Conservation (phyloP, 2,797 vertebrate species). For the Cossypha heuglini region DNA sequence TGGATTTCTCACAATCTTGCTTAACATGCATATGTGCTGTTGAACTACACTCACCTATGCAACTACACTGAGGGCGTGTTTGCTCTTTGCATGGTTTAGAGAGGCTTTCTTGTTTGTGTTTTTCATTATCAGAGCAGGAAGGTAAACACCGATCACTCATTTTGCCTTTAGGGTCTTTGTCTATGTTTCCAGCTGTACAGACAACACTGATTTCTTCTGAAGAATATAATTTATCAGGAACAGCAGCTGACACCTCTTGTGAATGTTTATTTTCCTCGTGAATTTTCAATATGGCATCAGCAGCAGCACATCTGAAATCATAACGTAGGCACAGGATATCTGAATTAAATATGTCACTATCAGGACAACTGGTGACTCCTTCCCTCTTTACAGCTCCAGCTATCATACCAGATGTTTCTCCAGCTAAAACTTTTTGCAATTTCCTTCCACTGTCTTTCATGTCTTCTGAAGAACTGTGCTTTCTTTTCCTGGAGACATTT, state of each 20-base stretch:
- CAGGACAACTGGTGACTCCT: background rate
- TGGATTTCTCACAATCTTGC: constrained; percentile 21
- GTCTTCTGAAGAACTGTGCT: constrained; percentile 29
- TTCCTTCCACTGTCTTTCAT: background rate
- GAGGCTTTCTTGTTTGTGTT: background rate
- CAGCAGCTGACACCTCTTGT: constrained; percentile 21
- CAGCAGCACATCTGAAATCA: constrained; percentile 75
- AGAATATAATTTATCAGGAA: background rate
- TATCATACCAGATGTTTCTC: background rate
- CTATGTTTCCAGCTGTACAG: background rate
- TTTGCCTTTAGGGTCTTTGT: background rate
- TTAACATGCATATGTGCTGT: background rate
- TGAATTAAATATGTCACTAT: background rate
- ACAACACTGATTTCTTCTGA: background rate
- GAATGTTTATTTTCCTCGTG: constrained; percentile 73
- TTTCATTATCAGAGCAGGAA: constrained; percentile 55
- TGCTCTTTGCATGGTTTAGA: constrained; percentile 36
- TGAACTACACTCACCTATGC: constrained; percentile 18
- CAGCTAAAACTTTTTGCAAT: background rate
- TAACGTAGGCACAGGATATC: constrained; percentile 63
- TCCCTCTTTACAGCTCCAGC: background rate
- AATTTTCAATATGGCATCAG: constrained; percentile 78
- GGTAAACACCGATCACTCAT: background rate
- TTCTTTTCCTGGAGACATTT: constrained; percentile 62
- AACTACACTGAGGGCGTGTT: constrained; percentile 15